phyloP scores from a whole-genome alignment of 2,888 invertebrate species.

The Acanthosepion esculentum region DNA sequence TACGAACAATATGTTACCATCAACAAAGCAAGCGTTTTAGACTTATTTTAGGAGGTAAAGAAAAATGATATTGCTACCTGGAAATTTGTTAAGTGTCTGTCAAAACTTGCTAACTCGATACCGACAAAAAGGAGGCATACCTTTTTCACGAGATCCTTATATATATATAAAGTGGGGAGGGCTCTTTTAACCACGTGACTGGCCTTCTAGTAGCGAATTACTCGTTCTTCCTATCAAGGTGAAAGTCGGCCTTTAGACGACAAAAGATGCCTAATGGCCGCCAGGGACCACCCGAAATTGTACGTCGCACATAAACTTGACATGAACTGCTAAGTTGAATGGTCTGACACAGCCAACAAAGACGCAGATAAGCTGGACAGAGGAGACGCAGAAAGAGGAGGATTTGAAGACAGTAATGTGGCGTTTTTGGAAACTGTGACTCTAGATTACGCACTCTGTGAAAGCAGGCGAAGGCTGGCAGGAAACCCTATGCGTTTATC shows the following conservation, averaged over 20 bases:
- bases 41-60: no score
- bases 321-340: background rate
- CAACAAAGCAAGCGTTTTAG: no score
- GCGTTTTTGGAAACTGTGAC: background rate
- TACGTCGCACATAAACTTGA: background rate
- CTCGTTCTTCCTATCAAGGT: background rate
- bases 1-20: no score
- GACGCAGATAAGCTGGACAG: no score
- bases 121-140: background rate
- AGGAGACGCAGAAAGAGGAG: background rate
- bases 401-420: background rate
- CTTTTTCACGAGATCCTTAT: no score
- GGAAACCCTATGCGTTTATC: background rate
- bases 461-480: background rate
- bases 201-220: background rate
- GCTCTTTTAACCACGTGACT: background rate
- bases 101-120: background rate
- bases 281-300: background rate
- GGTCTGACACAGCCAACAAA: background rate
- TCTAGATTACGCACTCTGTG: background rate
- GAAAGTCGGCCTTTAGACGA: background rate
- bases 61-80: no score
- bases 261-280: background rate
- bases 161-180: background rate
- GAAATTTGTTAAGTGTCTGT: no score